phyloP scores from a whole-genome alignment of 2,888 invertebrate genomes.

The Oligia strigilis region DNA sequence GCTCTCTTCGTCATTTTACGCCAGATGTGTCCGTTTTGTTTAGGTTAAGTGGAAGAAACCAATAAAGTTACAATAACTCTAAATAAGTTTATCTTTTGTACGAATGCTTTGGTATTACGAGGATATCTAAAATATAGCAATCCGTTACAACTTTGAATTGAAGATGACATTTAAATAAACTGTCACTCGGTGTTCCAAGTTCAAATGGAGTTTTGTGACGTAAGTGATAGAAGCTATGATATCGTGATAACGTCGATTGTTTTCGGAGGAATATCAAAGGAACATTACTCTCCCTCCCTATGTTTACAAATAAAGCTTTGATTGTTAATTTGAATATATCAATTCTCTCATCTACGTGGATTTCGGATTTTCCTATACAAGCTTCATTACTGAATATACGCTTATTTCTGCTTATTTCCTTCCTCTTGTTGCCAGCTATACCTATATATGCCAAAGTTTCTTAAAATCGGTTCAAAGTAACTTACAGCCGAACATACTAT shows the following conservation, averaged over 20 bases:
- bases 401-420: no score
- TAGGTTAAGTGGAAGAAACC: background rate
- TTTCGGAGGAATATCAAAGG: conserved; percentile 18
- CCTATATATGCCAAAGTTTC: no score
- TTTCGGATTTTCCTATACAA: no score
- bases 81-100: background rate
- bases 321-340: no score
- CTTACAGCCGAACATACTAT: no score
- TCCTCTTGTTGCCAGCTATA: no score
- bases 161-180: conserved; percentile 40
- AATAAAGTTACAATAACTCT: background rate
- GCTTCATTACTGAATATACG: no score
- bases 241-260: conserved; percentile 12
- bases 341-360: no score
- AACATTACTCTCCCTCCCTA: background rate
- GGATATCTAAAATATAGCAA: background rate
- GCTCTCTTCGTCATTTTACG: background rate
- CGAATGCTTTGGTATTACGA: background rate
- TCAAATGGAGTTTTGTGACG: conserved; percentile 50
- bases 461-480: no score
- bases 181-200: conserved; percentile 49
- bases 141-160: conserved; percentile 29
- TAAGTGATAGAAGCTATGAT: conserved; percentile 7
- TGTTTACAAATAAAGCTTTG: no score
- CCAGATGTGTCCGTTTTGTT: background rate